A percentile compares a stretch with the other conserved stretches of the same genome.
Conservation (phyloP, 2,113 vertebrate genomes). For the Astatoreochromis straeleni region DNA sequence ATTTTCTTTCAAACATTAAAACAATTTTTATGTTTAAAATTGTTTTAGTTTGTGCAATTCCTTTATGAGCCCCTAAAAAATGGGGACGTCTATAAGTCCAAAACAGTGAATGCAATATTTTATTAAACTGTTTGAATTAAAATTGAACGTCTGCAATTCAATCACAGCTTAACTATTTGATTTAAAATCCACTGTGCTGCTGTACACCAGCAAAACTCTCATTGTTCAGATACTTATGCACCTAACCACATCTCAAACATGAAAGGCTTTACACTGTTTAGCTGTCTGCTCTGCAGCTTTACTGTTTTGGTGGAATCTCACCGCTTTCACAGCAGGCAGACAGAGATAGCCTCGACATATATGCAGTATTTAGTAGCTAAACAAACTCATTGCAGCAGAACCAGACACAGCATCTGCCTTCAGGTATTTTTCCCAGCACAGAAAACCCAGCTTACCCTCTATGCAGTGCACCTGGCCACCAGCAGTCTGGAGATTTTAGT, state of each 20-base stretch:
- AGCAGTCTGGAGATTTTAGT: neutral
- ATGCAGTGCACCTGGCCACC: neutral
- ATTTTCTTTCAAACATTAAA: neutral
- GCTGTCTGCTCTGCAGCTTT: neutral
- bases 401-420: neutral
- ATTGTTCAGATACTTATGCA: neutral
- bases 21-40: neutral
- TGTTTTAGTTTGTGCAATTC: neutral
- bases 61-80: neutral
- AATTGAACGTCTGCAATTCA: neutral
- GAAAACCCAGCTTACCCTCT: neutral
- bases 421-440: neutral
- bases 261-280: neutral
- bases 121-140: neutral
- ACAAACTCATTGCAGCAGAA: neutral
- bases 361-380: neutral
- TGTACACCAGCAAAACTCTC: neutral
- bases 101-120: neutral
- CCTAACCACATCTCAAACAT: neutral
- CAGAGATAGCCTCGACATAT: neutral
- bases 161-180: neutral
- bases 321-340: neutral
- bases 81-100: neutral
- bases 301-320: neutral
- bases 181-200: neutral